phyloP scores from a whole-genome alignment of 1,140 invertebrate species.

The Polypedilum pembai region DNA sequence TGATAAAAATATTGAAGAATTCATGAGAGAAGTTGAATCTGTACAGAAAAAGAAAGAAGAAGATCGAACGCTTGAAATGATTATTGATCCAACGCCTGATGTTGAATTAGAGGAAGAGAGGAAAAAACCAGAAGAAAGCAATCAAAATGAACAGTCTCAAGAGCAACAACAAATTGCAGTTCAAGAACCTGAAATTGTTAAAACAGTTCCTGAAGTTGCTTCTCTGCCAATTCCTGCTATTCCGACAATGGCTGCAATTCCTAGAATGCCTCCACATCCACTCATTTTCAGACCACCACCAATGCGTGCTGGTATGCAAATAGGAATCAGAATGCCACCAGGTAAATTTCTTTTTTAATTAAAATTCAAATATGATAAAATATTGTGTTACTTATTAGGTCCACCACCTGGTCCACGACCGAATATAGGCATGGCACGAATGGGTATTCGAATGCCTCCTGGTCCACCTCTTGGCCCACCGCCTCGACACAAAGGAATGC shows the following conservation, averaged over 20 bases:
- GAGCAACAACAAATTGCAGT: slow-evolving; percentile 33
- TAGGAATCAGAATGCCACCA: slow-evolving; percentile 30
- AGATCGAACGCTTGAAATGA: slow-evolving; percentile 41
- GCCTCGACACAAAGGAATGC: slow-evolving; percentile 44
- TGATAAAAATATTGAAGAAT: slow-evolving; percentile 78
- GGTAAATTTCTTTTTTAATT: background rate
- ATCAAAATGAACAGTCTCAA: slow-evolving; percentile 31
- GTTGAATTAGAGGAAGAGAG: slow-evolving; percentile 33
- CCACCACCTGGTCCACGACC: slow-evolving; percentile 42
- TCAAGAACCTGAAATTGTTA: slow-evolving; percentile 35
- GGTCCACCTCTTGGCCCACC: slow-evolving; percentile 36
- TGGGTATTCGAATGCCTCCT: slow-evolving; percentile 30
- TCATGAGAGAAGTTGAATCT: slow-evolving; percentile 85
- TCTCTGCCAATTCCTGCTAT: slow-evolving; percentile 33
- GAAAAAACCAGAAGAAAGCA: background rate
- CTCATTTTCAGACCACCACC: slow-evolving; percentile 58
- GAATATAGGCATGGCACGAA: slow-evolving; percentile 40
- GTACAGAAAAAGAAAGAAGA: slow-evolving; percentile 67
- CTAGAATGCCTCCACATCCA: slow-evolving; percentile 30
- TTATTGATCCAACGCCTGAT: slow-evolving; percentile 36
- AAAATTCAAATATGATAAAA: background rate
- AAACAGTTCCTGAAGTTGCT: slow-evolving; percentile 21
- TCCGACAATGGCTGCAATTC: slow-evolving; percentile 34
- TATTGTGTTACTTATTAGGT: background rate
- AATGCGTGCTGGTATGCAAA: slow-evolving; percentile 41